Base-by-base conservation (phyloP, 2,797 vertebrate species). In the Dipus sagitta region DNA sequence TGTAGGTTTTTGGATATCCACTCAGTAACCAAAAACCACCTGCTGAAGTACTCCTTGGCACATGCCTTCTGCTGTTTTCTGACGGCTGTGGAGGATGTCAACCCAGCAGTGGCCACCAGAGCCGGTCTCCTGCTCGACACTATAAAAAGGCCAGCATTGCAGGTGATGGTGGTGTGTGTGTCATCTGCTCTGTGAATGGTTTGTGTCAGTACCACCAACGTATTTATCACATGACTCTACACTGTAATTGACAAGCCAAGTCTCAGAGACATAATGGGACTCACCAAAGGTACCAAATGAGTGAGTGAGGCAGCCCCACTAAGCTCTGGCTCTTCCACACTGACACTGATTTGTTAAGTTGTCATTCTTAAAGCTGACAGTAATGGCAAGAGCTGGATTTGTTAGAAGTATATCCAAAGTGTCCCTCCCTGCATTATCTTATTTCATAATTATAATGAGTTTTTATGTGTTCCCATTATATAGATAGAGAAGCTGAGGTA, bases 41-140 rank as follows among this genome's bases (percentile, higher is more conserved):
- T 99, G 86, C 98, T 99, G 94, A 99, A 99, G 96, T 99, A 99
- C 85, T 99, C 99, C 0, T 97, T 99, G 97, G 99, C 99, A 13
- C 99, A 99, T 1, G 99, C 99, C 38, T 99, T 99, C 98, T 99
- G 99, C 98, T 99, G 99, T 98, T 99, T 99, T 96, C 98, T 99
- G 98, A 99, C 99, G 8, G 99, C 99, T 1, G 99, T 99, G 96
- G 99, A 99, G 96, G 99, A 99, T n/a, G 99, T 99, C 60, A 99
- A 99, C 96, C 99, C 99, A 0, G 99, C 99, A 1, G 99, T 99
- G 97, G 99, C 99, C 93, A 99, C 99, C 67, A 98, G 99, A 97
- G 99, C 99, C 23, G 98, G 99, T 32, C 98, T 99, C 9, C 98
- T 99, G 90, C 98, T 99, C 84, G 99, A 99, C 97, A 99, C 99